Percentiles rank a stretch among this genome's conserved stretches.
Evolutionary conservation across 2,797 vertebrate species (phyloP).

Genomic region (Trachurus trachurus): DNA sequence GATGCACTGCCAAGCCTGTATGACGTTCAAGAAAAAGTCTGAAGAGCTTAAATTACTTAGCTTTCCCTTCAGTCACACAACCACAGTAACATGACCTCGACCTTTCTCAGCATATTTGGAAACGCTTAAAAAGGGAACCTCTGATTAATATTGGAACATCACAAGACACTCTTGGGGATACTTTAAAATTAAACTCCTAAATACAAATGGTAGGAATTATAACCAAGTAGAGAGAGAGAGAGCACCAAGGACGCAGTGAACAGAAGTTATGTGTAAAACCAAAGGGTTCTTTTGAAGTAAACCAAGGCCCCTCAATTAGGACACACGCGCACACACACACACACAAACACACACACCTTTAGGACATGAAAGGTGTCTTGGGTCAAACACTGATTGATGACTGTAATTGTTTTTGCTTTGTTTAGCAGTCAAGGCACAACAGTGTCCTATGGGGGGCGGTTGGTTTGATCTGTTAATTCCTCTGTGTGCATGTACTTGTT

Average conservation of each 20-base stretch:
- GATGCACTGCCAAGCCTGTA: not conserved
- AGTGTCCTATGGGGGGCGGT: slow-evolving; percentile 26
- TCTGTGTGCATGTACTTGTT: slow-evolving; percentile 34
- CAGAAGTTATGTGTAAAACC: not conserved
- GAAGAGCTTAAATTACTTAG: not conserved
- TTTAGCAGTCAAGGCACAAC: slow-evolving; percentile 33
- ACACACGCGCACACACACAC: not conserved
- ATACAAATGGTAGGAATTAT: not conserved
- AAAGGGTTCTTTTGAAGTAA: not conserved
- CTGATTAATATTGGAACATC: not conserved
- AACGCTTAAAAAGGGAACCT: not conserved
- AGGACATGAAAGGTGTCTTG: slow-evolving; percentile 21
- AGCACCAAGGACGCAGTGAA: not conserved
- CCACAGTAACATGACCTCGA: not conserved
- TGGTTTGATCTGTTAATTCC: slow-evolving; percentile 55
- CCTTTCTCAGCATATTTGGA: not conserved
- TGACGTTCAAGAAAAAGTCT: not conserved
- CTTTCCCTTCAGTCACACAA: not conserved
- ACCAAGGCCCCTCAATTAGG: not conserved
- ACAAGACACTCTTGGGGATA: not conserved
- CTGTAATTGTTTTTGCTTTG: slow-evolving; percentile 58
- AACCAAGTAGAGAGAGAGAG: not conserved
- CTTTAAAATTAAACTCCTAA: not conserved
- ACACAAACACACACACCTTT: not conserved
- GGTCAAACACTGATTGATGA: slow-evolving; percentile 67